Evolutionary conservation across 2,888 invertebrate species (phyloP).

Genomic region (Erebia epiphron): DNA sequence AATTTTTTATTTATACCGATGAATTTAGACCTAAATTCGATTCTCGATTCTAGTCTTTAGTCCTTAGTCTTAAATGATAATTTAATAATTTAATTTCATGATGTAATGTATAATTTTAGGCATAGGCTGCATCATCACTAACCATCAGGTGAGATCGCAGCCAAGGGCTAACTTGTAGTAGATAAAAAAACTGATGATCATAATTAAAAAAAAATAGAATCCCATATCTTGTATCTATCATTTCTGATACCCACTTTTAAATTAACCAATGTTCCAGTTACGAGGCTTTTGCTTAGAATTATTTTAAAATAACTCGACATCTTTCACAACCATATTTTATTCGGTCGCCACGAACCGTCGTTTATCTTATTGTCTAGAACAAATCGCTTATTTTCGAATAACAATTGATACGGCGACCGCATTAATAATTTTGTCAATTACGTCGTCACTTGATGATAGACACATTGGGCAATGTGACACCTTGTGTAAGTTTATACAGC

Average conservation of each 20-base stretch:
- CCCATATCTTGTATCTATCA: constrained; percentile 16
- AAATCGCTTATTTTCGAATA: constrained; percentile 38
- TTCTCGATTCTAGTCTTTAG: too few relatives aligned
- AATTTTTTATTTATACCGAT: too few relatives aligned
- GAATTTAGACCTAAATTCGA: too few relatives aligned
- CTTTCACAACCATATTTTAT: constrained; percentile 24
- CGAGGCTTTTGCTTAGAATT: constrained; percentile 25
- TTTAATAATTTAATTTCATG: too few relatives aligned
- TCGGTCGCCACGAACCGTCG: not conserved
- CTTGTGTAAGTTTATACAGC: constrained; percentile 46
- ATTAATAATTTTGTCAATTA: constrained; percentile 38
- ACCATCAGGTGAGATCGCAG: not conserved
- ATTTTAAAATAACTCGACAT: constrained; percentile 24
- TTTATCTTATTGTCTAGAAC: constrained; percentile 30
- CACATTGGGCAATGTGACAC: constrained; percentile 71
- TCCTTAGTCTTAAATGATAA: too few relatives aligned
- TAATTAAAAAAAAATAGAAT: not conserved
- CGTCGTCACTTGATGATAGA: constrained; percentile 41
- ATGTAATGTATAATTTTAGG: not conserved
- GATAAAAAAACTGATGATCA: not conserved
- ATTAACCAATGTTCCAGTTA: constrained; percentile 29
- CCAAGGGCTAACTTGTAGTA: too few relatives aligned
- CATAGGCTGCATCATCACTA: not conserved
- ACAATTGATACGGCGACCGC: constrained; percentile 32
- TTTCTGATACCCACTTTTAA: constrained; percentile 27